Conservation (phyloP, 1,140 invertebrate genomes). For the Atta texana region DNA sequence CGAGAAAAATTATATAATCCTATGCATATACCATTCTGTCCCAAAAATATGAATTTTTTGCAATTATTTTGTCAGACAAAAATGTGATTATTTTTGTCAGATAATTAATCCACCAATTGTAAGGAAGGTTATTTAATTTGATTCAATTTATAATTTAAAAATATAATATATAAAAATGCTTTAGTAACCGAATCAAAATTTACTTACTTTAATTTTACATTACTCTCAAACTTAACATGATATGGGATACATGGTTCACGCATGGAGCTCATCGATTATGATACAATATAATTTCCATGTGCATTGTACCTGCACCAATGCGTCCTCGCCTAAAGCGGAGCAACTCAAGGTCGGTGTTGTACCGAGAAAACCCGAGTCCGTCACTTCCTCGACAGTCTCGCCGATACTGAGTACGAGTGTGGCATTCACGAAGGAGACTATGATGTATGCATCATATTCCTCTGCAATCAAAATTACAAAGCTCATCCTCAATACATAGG, state of each 20-base stretch:
- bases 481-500: slow-evolving; percentile 71
- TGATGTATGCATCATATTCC: slow-evolving; percentile 99
- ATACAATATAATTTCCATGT: slow-evolving; percentile 22
- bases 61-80: too few species aligned
- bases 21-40: background rate
- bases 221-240: background rate
- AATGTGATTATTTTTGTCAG: background rate
- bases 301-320: slow-evolving; percentile 95
- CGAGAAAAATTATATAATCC: slow-evolving; percentile 15
- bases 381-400: slow-evolving; percentile 99
- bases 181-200: background rate
- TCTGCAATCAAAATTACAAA: slow-evolving; percentile 92
- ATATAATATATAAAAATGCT: too few species aligned
- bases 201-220: slow-evolving; percentile 24
- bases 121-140: background rate
- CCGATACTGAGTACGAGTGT: slow-evolving; percentile 99
- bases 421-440: slow-evolving; percentile 99
- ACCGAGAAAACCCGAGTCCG: slow-evolving; percentile 99
- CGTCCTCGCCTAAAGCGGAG: slow-evolving; percentile 98
- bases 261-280: background rate
- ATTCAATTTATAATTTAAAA: background rate
- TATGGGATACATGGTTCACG: background rate
- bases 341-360: slow-evolving; percentile 99
- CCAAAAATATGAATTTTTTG: background rate
- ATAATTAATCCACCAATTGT: background rate